Evolutionary conservation across 1,140 invertebrate genomes (phyloP).

Genomic region (Campoletis sonorensis): DNA sequence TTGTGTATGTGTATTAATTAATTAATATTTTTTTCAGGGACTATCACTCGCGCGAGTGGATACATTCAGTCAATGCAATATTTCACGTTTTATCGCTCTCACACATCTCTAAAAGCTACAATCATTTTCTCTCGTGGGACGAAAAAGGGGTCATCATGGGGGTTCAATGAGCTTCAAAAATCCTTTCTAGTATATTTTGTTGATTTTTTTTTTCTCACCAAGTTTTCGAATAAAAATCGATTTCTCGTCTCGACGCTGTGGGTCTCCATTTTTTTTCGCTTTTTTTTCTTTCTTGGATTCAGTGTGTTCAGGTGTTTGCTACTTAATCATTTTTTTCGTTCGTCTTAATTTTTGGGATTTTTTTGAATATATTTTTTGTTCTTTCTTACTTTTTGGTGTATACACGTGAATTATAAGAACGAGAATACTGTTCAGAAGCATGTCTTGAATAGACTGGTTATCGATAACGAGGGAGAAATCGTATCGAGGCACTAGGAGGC

Average conservation of each 20-base stretch:
- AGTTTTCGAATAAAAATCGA: neutral
- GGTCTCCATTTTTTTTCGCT: neutral
- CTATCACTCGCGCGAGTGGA: too few species aligned
- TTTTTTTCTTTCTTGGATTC: neutral
- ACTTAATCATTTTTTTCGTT: neutral
- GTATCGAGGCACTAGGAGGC: slow-evolving; percentile 78
- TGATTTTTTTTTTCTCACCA: neutral
- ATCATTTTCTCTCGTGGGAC: neutral
- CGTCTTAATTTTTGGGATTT: neutral
- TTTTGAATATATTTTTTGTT: too few species aligned
- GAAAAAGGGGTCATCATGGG: neutral
- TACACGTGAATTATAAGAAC: slow-evolving; percentile 9
- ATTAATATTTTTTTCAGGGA: too few species aligned
- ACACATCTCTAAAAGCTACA: neutral
- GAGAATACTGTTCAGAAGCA: slow-evolving; percentile 33
- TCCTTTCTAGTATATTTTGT: neutral
- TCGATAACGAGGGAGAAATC: slow-evolving; percentile 70
- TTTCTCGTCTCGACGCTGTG: neutral
- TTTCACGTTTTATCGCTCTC: neutral
- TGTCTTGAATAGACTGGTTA: slow-evolving; percentile 60
- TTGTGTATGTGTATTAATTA: too few species aligned
- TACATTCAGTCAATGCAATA: too few species aligned
- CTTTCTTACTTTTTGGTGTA: slow-evolving; percentile 4
- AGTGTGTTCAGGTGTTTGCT: neutral
- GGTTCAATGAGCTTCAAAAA: too few species aligned